A percentile compares a stretch with the other conserved stretches of the same genome.
Conservation (phyloP, 2,888 invertebrate genomes). For the Torymus auratus region DNA sequence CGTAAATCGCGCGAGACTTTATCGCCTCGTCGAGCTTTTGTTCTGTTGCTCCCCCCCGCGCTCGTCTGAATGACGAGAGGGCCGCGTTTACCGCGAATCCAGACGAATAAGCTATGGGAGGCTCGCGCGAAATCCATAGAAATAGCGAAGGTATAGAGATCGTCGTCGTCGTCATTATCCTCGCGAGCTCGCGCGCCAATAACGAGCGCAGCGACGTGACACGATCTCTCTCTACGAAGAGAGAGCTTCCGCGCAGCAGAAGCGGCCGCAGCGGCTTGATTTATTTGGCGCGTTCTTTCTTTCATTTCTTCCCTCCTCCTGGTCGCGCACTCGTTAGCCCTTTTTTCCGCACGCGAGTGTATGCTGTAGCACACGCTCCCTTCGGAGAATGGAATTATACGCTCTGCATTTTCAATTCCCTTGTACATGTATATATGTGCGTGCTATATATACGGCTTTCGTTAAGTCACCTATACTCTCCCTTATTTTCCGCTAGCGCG, state of each 20-base stretch:
- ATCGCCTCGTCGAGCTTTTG: constrained; percentile 33
- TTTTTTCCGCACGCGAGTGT: constrained; percentile 15
- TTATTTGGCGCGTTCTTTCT: constrained; percentile 51
- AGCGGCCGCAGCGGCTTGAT: constrained; percentile 37
- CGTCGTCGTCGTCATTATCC: constrained; percentile 37
- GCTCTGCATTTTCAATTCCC: constrained; percentile 50
- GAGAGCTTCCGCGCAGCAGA: constrained; percentile 23
- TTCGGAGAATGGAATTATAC: constrained; percentile 48
- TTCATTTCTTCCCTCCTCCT: constrained; percentile 32
- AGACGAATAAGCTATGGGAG: constrained; percentile 33
- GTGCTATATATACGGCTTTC: constrained; percentile 9
- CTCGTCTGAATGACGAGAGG: constrained; percentile 16
- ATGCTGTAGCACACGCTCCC: neutral
- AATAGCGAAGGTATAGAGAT: constrained; percentile 18
- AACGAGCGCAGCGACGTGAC: constrained; percentile 44
- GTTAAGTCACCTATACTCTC: constrained; percentile 17
- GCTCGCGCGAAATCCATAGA: constrained; percentile 47
- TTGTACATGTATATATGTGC: too few species aligned
- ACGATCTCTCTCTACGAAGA: constrained; percentile 9
- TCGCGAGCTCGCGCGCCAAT: constrained; percentile 20
- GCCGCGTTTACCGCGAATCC: constrained; percentile 50
- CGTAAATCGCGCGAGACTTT: constrained; percentile 38
- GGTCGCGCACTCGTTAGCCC: constrained; percentile 43
- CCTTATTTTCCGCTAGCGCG: constrained; percentile 15
- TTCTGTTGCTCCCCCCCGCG: neutral